phyloP scores from a whole-genome alignment of 2,113 vertebrate species.

The Marcusenius ussheri region DNA sequence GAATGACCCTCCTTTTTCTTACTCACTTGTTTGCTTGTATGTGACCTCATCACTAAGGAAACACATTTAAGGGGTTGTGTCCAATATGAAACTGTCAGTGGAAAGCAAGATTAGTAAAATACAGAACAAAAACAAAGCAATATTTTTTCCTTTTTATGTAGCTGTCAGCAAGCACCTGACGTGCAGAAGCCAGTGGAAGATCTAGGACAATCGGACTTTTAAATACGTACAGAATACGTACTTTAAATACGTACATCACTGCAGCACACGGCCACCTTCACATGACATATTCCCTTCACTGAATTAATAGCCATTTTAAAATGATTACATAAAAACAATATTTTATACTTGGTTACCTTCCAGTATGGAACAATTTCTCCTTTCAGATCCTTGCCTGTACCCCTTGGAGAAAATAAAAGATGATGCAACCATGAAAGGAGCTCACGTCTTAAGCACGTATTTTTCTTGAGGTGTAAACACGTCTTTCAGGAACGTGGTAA shows the following conservation, averaged over 20 bases:
- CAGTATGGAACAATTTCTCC: background rate
- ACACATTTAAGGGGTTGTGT: background rate
- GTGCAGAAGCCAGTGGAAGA: background rate
- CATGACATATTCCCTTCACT: background rate
- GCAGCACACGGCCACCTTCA: background rate
- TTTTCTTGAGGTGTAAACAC: conserved; percentile 16
- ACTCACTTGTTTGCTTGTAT: background rate
- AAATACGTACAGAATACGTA: too few relatives aligned
- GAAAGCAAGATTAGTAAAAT: background rate
- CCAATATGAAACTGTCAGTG: background rate
- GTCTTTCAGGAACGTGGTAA: conserved; percentile 12
- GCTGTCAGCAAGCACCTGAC: background rate
- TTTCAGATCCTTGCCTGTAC: background rate
- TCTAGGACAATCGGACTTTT: background rate
- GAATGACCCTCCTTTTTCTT: background rate
- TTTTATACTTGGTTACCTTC: background rate
- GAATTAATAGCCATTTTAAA: background rate
- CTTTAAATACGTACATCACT: background rate
- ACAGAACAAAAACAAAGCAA: background rate
- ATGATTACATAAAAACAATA: background rate
- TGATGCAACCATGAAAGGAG: background rate
- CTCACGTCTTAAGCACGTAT: background rate
- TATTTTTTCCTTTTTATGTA: conserved; percentile 4
- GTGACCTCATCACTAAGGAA: background rate
- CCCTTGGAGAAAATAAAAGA: background rate